Percentiles rank a stretch among this genome's conserved stretches.
Evolutionary conservation across 2,113 vertebrate species (phyloP).

Genomic region (Tychaedon coryphoeus): DNA sequence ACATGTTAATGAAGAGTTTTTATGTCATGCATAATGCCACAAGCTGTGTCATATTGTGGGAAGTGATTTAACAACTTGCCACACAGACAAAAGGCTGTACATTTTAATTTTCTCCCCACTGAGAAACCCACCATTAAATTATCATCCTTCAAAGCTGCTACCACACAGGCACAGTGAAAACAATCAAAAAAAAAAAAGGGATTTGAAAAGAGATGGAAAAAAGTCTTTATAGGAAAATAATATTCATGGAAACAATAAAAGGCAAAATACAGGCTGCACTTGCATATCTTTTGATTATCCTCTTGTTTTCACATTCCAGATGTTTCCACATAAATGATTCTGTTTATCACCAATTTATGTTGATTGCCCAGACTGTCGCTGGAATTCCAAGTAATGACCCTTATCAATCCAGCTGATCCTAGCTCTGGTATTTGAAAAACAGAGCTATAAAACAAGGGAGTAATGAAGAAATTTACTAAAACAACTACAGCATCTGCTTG

Average conservation of each 20-base stretch:
- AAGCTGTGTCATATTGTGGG: constrained; percentile 29
- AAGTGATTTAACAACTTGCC: constrained; percentile 33
- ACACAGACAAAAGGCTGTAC: constrained; percentile 41
- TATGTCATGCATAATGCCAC: constrained; percentile 10
- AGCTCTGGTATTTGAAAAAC: not conserved
- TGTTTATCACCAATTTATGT: constrained; percentile 31
- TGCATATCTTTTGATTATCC: not conserved
- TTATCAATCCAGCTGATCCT: constrained; percentile 22
- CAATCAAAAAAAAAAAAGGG: not conserved
- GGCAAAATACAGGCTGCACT: not conserved
- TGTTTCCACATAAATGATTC: constrained; percentile 12
- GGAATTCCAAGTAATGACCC: not conserved
- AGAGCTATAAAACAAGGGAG: not conserved
- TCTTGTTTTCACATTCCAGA: not conserved
- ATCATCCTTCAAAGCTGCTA: constrained; percentile 40
- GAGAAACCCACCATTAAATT: constrained; percentile 57
- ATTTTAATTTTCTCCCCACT: constrained; percentile 57
- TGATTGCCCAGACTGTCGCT: not conserved
- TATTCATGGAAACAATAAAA: not conserved
- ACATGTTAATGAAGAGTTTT: constrained; percentile 47
- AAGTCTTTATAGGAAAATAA: constrained; percentile 5
- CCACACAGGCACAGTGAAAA: not conserved
- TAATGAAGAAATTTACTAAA: not conserved
- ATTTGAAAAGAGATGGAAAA: not conserved
- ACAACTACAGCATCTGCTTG: not conserved